These are phyloP conservation scores for Sinella curviseta DNA, from an alignment of 1,140 invertebrate species.

Conservation along the genomic window DNA sequence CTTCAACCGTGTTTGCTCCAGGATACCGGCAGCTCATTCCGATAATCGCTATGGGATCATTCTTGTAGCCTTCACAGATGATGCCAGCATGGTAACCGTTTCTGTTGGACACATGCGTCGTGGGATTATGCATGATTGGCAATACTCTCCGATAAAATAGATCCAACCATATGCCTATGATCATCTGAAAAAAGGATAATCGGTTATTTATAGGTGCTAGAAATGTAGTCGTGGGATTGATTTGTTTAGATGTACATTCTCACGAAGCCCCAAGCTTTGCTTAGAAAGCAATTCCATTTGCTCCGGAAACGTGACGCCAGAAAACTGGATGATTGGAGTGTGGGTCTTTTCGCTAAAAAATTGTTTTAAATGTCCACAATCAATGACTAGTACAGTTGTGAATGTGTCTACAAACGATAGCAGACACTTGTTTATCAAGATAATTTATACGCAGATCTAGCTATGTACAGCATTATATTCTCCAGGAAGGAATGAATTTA, in stretches of 20 bases:
- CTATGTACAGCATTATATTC: no score
- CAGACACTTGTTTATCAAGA: no score
- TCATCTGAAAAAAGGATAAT: no score
- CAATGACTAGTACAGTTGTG: not conserved
- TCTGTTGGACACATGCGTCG: not conserved
- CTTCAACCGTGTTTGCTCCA: conserved; percentile 4
- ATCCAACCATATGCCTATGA: no score
- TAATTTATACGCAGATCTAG: no score
- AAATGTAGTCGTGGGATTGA: no score
- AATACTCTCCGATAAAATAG: no score
- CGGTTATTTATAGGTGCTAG: no score
- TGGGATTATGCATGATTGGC: not conserved
- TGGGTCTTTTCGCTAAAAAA: not conserved
- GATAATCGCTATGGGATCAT: conserved; percentile 2
- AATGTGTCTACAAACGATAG: no score
- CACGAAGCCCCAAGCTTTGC: not conserved
- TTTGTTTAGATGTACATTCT: not conserved
- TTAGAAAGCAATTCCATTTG: not conserved
- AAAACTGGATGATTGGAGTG: not conserved
- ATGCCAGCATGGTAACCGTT: no score
- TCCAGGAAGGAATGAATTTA: no score
- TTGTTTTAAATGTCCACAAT: not conserved
- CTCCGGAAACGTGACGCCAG: not conserved
- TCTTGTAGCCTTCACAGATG: not conserved
- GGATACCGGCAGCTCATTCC: conserved; percentile 8